Evolutionary conservation across 2,113 vertebrate genomes (phyloP), one percentile per base, ranked within the genome.

Genomic region (Microtus montanus): DNA sequence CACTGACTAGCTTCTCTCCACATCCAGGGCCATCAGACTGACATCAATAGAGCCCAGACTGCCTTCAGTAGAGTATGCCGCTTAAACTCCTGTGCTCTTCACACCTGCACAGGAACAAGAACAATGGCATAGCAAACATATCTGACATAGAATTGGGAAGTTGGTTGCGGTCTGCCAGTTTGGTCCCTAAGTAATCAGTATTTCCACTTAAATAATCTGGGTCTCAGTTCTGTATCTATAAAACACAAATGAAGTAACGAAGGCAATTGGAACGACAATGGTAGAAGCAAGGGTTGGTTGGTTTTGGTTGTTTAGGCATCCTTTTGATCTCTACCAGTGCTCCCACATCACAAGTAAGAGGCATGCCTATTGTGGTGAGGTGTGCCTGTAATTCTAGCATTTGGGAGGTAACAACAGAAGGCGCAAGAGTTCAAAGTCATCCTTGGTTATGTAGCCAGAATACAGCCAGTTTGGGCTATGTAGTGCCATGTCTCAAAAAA

Each of bases 121-220:
- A 87, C 8, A 41, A 74, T 64, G n/a, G 41, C 38, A 54, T 83
- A 77, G 66, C 54, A 83, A 93, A 87, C 79, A 19, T 58, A 91
- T 33, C 49, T 78, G 68, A 68, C 13, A 61, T 15, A 96, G 26
- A 89, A 91, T 87, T n/a, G 58, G 75, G 77, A 96, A 89, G 89
- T 4, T 33, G 94, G 33, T 28, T 44, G 30, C 10, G 38, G 41
- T 47, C 71, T 87, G 35, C 64, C 63, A 75, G 80, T 33, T 89
- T 89, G 87, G 74, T 41, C 24, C 86, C 33, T 80, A 68, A 68
- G 41, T 75, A 78, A 89, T 91, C 1, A 3, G 26, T 78, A 47
- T 66, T 63, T 61, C 86, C 12, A 89, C 58, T 91, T 89, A 93
- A 24, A 92, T 47, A 73, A 17, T 92, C 63, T 92, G n/a, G 8